phyloP scores from a whole-genome alignment of 2,888 invertebrate species.

The Melikaiella ostensackeni region DNA sequence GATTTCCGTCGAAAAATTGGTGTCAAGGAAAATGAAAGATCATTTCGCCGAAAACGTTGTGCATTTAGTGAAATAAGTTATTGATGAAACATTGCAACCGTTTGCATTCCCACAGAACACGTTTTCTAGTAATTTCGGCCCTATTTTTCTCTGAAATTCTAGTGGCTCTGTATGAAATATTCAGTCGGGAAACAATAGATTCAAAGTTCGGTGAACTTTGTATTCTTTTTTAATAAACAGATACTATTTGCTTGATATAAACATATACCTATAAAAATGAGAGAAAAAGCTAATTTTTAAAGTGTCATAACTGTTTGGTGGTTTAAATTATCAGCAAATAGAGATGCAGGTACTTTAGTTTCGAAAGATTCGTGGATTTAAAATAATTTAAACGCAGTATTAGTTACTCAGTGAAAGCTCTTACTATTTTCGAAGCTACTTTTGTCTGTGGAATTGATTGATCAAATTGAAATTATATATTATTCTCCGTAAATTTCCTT shows the following conservation, averaged over 20 bases:
- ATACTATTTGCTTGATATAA: background rate
- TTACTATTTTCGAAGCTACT: background rate
- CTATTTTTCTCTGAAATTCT: background rate
- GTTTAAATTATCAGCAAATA: too few relatives aligned
- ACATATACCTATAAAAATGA: background rate
- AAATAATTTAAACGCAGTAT: background rate
- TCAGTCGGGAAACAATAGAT: background rate
- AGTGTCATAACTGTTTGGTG: background rate
- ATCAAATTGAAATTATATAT: background rate
- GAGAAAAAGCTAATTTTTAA: background rate
- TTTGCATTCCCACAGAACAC: background rate
- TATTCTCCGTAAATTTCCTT: background rate
- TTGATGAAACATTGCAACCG: background rate
- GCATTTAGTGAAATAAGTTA: background rate
- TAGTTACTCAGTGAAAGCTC: background rate
- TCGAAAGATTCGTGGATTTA: background rate
- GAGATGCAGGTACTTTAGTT: too few relatives aligned
- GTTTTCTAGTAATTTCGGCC: background rate
- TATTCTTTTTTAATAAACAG: background rate
- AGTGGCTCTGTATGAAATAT: background rate
- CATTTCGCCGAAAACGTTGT: background rate
- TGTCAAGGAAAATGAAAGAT: background rate
- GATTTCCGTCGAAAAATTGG: background rate
- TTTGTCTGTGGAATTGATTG: background rate
- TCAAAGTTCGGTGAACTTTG: background rate